Conservation (phyloP, 2,888 invertebrate genomes). For the Pasiphila rectangulata region DNA sequence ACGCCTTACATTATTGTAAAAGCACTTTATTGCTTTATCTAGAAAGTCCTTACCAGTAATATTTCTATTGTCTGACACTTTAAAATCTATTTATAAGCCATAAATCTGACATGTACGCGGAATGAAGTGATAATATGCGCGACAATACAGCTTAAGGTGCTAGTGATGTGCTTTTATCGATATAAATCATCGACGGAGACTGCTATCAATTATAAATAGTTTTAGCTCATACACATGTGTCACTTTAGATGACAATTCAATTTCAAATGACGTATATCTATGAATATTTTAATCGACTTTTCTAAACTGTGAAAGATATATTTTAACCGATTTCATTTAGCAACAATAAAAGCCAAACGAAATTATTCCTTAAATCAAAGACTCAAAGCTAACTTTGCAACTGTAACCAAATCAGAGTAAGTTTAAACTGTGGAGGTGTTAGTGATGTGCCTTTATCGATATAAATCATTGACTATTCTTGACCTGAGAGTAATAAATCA, state of each 20-base stretch:
- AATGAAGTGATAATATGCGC: constrained; percentile 71
- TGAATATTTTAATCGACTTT: too few relatives aligned
- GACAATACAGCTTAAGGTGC: constrained; percentile 53
- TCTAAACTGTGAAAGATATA: background rate
- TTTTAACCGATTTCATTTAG: too few relatives aligned
- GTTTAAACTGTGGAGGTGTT: constrained; percentile 29
- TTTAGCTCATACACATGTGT: background rate
- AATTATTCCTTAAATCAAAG: background rate
- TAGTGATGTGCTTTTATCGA: constrained; percentile 40
- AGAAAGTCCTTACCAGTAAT: constrained; percentile 39
- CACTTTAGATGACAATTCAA: background rate
- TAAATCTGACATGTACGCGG: constrained; percentile 35
- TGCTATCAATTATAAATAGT: background rate
- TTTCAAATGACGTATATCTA: too few relatives aligned
- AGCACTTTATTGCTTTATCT: background rate
- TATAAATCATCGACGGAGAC: constrained; percentile 37
- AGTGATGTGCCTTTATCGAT: constrained; percentile 38
- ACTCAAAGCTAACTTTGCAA: background rate
- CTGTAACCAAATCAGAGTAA: background rate
- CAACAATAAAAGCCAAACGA: background rate
- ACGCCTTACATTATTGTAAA: background rate
- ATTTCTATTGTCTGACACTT: constrained; percentile 53
- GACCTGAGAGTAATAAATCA: constrained; percentile 22
- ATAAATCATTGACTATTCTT: constrained; percentile 36
- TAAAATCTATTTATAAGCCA: constrained; percentile 55